Conservation (phyloP, 2,113 vertebrate species). For the Orientallactaga bullata region DNA sequence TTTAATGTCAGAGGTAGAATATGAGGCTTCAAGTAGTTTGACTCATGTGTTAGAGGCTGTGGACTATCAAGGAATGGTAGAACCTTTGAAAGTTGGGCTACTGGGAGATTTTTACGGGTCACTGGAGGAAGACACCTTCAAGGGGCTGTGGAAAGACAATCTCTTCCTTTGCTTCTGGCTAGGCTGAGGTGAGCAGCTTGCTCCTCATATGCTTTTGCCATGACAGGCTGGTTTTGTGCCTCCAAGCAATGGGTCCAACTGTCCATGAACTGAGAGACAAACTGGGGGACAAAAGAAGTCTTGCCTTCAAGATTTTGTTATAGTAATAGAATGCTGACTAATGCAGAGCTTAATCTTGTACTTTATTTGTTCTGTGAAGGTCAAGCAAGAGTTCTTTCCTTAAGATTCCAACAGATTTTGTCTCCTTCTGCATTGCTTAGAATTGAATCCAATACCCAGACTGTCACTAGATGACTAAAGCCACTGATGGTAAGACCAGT, state of each 20-base stretch:
- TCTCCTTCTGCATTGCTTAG: not conserved
- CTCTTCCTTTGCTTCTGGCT: not conserved
- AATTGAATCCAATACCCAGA: not conserved
- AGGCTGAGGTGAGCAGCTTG: not conserved
- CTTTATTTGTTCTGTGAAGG: not conserved
- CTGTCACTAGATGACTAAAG: not conserved
- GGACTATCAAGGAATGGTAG: not conserved
- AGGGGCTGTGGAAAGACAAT: not conserved
- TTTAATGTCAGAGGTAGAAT: not conserved
- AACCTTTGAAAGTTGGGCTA: not conserved
- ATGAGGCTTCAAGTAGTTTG: not conserved
- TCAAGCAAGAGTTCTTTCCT: not conserved
- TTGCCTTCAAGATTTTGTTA: not conserved
- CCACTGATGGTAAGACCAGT: not conserved
- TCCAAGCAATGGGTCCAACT: too few species aligned
- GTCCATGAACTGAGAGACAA: too few species aligned
- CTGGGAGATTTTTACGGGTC: too few species aligned
- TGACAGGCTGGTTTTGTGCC: not conserved
- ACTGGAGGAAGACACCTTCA: rapidly evolving
- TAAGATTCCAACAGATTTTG: not conserved
- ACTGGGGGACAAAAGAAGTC: not conserved
- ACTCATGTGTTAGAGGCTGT: not conserved
- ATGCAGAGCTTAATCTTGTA: not conserved
- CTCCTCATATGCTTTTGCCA: too few species aligned
- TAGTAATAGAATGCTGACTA: not conserved